These are phyloP conservation scores for Enhydra lutris DNA, from an alignment of 2,113 vertebrate genomes.

Conservation along the genomic window DNA sequence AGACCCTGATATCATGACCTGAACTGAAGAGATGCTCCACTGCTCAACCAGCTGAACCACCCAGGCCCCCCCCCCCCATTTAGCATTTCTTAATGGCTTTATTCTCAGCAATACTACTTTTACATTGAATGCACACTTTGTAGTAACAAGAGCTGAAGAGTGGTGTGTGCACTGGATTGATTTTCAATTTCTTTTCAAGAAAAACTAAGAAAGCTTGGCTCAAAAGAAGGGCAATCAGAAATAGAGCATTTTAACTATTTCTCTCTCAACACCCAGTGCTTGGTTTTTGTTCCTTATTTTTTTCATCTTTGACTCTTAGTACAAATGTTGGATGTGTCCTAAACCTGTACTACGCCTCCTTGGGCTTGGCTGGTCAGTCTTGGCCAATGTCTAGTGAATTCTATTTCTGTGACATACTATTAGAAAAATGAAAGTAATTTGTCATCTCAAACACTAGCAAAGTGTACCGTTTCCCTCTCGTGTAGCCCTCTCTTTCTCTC, in stretches of 20 bases:
- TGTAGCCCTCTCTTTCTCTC: not conserved
- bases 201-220: conserved; percentile 32
- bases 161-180: not conserved
- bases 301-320: not conserved
- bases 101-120: conserved; percentile 31
- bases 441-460: not conserved
- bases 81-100: conserved; percentile 2
- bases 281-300: not conserved
- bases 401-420: not conserved
- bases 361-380: not conserved
- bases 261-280: not conserved
- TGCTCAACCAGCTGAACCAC: too few species aligned
- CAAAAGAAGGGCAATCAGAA: conserved; percentile 17
- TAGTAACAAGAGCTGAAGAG: conserved; percentile 40
- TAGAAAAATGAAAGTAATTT: not conserved
- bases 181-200: conserved; percentile 64
- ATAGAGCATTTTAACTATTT: not conserved
- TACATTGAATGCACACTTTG: not conserved
- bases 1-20: too few species aligned
- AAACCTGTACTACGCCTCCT: not conserved
- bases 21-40: too few species aligned
- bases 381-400: not conserved
- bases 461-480: too few species aligned
- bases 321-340: not conserved
- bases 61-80: not conserved